A percentile compares a stretch with the other conserved stretches of the same genome.
Conservation (phyloP, 2,888 invertebrate species). For the Ectobius pallidus region DNA sequence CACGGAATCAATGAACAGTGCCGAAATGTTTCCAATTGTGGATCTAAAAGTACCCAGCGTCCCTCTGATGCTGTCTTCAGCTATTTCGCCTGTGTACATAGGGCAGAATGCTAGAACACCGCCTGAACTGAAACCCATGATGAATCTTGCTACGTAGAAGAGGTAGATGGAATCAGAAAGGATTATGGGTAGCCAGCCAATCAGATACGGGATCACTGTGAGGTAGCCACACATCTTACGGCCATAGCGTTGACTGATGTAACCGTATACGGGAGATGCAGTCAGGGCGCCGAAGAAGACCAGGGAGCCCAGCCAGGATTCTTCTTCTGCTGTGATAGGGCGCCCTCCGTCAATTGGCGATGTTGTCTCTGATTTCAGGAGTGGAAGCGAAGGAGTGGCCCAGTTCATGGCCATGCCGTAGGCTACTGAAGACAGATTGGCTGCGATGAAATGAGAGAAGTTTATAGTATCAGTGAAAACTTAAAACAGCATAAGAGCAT, state of each 20-base stretch:
- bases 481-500: no score
- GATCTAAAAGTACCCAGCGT: background rate
- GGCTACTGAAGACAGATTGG: background rate
- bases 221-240: background rate
- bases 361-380: background rate
- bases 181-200: background rate
- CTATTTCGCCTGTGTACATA: background rate
- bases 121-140: background rate
- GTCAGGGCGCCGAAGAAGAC: background rate
- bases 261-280: background rate
- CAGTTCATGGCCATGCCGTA: background rate
- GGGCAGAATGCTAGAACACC: background rate
- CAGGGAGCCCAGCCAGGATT: background rate
- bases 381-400: background rate
- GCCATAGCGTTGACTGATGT: background rate
- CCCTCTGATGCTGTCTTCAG: background rate
- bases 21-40: background rate
- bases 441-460: no score
- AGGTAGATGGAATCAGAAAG: background rate
- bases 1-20: conserved; percentile 48
- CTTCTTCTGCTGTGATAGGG: background rate
- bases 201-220: background rate
- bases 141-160: background rate
- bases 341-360: no score
- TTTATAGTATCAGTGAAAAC: no score